Percentiles rank a stretch among this genome's conserved stretches.
phyloP scores from a whole-genome alignment of 1,140 invertebrate genomes.

The Bactericera cockerelli region DNA sequence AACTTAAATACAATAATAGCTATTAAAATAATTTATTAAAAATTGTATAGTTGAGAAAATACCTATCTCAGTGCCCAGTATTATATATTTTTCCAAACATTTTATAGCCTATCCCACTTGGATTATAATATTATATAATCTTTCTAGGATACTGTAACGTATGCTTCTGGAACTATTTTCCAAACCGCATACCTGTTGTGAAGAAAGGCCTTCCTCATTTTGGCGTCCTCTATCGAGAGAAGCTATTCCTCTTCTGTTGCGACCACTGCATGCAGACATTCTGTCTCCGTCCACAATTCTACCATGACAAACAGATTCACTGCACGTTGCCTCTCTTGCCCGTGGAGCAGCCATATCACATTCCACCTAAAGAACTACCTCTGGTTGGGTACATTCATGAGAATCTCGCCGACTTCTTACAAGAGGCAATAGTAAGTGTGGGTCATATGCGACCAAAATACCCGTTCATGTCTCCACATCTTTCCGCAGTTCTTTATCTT shows the following conservation, averaged over 20 bases:
- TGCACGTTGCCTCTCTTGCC: not conserved
- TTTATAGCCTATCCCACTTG: too few relatives aligned
- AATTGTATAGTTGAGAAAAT: too few relatives aligned
- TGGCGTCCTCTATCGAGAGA: not conserved
- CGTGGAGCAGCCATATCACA: not conserved
- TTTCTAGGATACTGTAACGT: constrained; percentile 1
- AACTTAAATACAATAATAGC: too few relatives aligned
- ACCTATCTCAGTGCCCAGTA: too few relatives aligned
- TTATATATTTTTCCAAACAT: too few relatives aligned
- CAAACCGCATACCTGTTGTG: not conserved
- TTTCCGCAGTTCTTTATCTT: not conserved
- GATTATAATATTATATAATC: too few relatives aligned
- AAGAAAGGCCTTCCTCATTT: not conserved
- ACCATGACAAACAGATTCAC: not conserved
- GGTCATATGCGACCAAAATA: constrained; percentile 3
- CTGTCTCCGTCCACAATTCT: not conserved
- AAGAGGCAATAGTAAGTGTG: not conserved
- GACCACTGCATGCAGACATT: not conserved
- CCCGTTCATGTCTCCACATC: not conserved
- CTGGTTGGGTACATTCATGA: not conserved
- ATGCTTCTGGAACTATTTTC: not conserved
- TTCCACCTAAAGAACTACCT: not conserved
- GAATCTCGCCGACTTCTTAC: not conserved
- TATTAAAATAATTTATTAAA: too few relatives aligned
- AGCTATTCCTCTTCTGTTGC: not conserved